Evolutionary conservation across 2,113 vertebrate genomes (phyloP), one percentile per base, ranked within the genome.

Genomic region (Panthera leo): DNA sequence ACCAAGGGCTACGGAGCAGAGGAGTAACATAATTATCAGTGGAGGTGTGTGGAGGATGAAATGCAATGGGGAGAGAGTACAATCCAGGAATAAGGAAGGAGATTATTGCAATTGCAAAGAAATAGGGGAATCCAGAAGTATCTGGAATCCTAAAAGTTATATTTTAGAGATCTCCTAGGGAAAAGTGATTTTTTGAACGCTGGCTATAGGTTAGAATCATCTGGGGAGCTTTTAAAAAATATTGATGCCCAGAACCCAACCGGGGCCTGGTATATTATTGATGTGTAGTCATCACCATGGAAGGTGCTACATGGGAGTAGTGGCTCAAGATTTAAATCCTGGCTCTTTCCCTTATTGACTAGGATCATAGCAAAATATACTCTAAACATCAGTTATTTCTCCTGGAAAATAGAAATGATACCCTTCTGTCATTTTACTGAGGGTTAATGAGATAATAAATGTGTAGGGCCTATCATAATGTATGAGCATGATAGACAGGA

Each of bases 61-160:
- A 83, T 19, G 42, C 19, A 63, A 45, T 89, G 27, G 27, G 16
- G 63, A 95, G 42, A 31, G 7, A 53, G 45, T 7, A 29, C 19
- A 67, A 58, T 68, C 25, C 18, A 45, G 83, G 39, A 94, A 10
- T 27, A 34, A 85, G 75, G 55, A 68, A 68, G 34, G 45, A 31
- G 29, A 29, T 25, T 86, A 53, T 51, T 34, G 5, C 6, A 85
- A 42, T 27, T 88, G 18, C 34, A 53, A 3, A 75, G 31, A 96
- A 83, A 79, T 48, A 75, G 65, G 58, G 84, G 5, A 80, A 86
- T 79, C 5, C 18, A 65, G 71, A 89, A 94, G 45, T 51, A 27
- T 36, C 58, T 94, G 73, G 42, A 89, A 84, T 91, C 36, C 67
- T 88, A 67, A 94, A 85, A 73, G n/a, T 82, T 89, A 85, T 25